Evolutionary conservation across 2,113 vertebrate species (phyloP).

Genomic region (Oreochromis niloticus): DNA sequence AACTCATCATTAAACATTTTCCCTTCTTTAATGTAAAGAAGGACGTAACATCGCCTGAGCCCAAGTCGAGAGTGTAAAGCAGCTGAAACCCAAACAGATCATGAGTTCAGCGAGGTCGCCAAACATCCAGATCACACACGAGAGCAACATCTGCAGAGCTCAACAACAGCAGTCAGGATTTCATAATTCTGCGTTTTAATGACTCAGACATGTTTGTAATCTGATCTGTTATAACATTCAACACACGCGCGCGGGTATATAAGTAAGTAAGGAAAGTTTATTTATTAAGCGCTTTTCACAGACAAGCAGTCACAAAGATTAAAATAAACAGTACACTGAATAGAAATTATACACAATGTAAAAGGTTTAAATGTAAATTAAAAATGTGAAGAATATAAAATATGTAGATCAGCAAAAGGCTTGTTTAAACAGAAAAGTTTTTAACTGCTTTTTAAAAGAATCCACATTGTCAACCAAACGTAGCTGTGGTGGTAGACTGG

Average conservation of each 20-base stretch:
- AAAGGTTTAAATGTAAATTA: neutral
- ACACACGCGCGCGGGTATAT: neutral
- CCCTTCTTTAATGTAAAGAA: neutral
- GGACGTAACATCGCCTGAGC: accelerated
- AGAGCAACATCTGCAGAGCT: too few relatives aligned
- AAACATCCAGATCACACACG: neutral
- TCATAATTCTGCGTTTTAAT: neutral
- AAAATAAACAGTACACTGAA: neutral
- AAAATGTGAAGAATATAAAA: neutral
- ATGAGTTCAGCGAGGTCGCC: too few relatives aligned
- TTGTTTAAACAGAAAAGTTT: neutral
- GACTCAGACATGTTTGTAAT: neutral
- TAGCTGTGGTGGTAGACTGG: too few relatives aligned
- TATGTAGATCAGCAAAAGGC: neutral
- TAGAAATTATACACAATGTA: neutral
- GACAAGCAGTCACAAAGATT: neutral
- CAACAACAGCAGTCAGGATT: neutral
- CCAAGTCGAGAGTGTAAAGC: neutral
- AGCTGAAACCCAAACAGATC: neutral
- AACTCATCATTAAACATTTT: neutral
- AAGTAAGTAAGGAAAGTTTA: neutral
- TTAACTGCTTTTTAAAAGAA: neutral
- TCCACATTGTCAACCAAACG: neutral
- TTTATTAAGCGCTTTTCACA: neutral
- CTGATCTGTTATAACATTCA: neutral